Evolutionary conservation across 2,113 vertebrate species (phyloP), one percentile per base, ranked within the genome.

Genomic region (Rallus limicola): DNA sequence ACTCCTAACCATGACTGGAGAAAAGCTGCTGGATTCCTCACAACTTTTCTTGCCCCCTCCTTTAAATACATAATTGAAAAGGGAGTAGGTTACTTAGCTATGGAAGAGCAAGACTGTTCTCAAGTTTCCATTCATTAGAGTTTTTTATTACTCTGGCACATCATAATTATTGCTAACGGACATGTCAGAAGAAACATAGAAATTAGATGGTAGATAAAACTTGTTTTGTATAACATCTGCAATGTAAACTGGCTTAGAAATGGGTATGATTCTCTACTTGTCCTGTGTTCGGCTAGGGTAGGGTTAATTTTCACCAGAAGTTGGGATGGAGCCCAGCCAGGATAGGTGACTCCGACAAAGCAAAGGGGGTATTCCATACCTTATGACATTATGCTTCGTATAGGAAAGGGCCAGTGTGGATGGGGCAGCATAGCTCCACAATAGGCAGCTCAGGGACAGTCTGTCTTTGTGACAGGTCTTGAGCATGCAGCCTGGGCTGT

Each of bases 41-140:
- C n/a, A 44, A 40, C 25, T 85, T 87, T 92, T 82, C 71, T 64
- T 91, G 44, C 62, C 8, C 40, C 19, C 42, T 90, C 15, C 48
- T 95, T 96, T 92, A 96, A 90, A 86, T 85, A 90, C 33, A 64
- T 81, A 96, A 90, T 84, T 93, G 85, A 86, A 96, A 95, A 91
- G 76, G 86, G 77, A 94, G 13, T 92, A 86, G 83, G 42, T 90
- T 89, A 19, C 68, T 94, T 95, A 88, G 16, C 42, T 94, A 48
- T 79, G 50, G 20, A 28, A 24, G 31, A 77, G n/a, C 15, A 88
- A 80, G 53, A 58, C 64, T 86, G 33, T 67, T 81, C 93, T 86
- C 60, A 86, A 77, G 15, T 82, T 93, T 59, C 64, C n/a, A 50
- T 86, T 88, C 83, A 90, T 8, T 93, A 28, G 52, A 64, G 34